phyloP scores from a whole-genome alignment of 2,888 invertebrate species.

The Nineta flava region DNA sequence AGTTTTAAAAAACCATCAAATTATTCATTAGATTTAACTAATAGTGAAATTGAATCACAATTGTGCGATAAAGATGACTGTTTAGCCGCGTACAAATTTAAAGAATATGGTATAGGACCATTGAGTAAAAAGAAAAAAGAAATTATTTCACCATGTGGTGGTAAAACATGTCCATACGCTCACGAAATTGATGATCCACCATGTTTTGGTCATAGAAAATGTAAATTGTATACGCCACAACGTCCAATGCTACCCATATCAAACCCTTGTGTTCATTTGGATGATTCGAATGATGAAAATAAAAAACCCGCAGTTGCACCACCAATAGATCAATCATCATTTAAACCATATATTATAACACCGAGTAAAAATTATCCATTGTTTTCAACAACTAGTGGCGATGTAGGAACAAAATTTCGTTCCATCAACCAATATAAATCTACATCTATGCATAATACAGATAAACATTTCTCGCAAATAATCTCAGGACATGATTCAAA shows the following conservation, averaged over 20 bases:
- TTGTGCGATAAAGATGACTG: slow-evolving; percentile 18
- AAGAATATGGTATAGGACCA: slow-evolving; percentile 26
- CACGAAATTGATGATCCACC: background rate
- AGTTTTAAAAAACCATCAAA: background rate
- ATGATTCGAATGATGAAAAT: background rate
- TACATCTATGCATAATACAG: no score
- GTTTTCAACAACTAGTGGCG: no score
- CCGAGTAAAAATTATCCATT: no score
- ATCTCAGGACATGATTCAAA: no score
- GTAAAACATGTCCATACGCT: background rate
- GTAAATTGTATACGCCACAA: background rate
- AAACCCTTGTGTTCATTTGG: background rate
- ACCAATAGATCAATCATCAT: no score
- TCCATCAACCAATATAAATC: no score
- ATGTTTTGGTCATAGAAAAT: background rate
- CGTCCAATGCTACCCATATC: background rate
- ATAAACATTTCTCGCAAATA: no score
- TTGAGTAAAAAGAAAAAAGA: slow-evolving; percentile 15
- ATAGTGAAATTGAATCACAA: background rate
- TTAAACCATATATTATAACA: no score
- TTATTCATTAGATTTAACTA: slow-evolving; percentile 1
- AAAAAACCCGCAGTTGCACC: no score
- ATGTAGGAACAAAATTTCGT: no score
- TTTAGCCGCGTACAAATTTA: slow-evolving; percentile 24
- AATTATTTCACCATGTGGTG: slow-evolving; percentile 1